Evolutionary conservation across 2,113 vertebrate genomes (phyloP).

Genomic region (Zosterops pallidus): DNA sequence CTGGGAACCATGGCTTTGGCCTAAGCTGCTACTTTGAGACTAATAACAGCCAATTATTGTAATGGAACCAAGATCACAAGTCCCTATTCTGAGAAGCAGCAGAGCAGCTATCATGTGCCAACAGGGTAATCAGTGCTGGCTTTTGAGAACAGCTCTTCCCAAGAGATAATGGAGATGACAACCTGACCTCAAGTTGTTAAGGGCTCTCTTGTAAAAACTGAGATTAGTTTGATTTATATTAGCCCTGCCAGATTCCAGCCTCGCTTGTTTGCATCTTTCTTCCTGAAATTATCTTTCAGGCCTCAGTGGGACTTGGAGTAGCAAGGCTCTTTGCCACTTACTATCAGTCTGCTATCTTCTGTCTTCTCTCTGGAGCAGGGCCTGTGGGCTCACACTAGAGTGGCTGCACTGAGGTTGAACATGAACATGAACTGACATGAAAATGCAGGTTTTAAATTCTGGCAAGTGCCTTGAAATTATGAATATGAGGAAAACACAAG

Average conservation of each 20-base stretch:
- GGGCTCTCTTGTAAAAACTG: background rate
- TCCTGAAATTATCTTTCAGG: background rate
- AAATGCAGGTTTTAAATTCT: background rate
- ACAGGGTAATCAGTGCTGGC: background rate
- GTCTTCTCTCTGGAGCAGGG: background rate
- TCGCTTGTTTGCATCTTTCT: background rate
- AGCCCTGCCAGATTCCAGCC: background rate
- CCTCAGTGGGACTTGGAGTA: background rate
- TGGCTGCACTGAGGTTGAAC: background rate
- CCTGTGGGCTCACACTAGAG: background rate
- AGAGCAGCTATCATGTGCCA: background rate
- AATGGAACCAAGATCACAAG: background rate
- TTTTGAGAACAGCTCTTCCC: background rate
- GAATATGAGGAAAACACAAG: background rate
- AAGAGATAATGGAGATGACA: background rate
- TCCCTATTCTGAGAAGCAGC: background rate
- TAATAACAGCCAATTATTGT: background rate
- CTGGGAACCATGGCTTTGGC: background rate
- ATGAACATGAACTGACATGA: background rate
- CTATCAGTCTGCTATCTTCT: background rate
- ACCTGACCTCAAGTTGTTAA: background rate
- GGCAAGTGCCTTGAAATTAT: background rate
- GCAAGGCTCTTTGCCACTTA: background rate
- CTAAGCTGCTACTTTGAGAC: background rate
- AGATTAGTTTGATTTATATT: background rate